Conservation (phyloP, 2,888 invertebrate genomes). For the Neocrepidodera transversa region DNA sequence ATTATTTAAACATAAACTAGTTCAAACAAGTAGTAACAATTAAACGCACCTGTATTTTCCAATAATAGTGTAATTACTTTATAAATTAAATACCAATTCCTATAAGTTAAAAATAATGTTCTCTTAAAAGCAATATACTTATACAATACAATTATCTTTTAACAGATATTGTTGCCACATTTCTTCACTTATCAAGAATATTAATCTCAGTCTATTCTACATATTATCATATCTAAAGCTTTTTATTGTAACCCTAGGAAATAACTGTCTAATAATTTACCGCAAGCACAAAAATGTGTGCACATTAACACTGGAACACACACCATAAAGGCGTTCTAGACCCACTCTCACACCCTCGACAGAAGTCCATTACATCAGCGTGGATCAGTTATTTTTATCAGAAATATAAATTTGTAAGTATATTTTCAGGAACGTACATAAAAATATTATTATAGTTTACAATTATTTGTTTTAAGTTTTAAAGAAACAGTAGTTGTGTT, state of each 20-base stretch:
- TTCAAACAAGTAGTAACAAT: too few relatives aligned
- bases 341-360: constrained; percentile 33
- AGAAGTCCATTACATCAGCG: constrained; percentile 11
- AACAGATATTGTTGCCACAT: background rate
- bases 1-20: too few relatives aligned
- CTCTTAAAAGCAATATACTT: background rate
- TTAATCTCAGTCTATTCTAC: constrained; percentile 28
- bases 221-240: constrained; percentile 31
- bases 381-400: background rate
- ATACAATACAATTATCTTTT: background rate
- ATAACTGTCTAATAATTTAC: constrained; percentile 39
- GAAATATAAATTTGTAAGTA: too few relatives aligned
- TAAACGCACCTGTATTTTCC: too few relatives aligned
- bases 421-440: too few relatives aligned
- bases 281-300: constrained; percentile 32
- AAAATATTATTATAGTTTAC: too few relatives aligned
- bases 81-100: too few relatives aligned
- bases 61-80: too few relatives aligned
- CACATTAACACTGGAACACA: constrained; percentile 31
- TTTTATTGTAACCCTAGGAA: constrained; percentile 33
- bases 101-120: background rate
- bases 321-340: constrained; percentile 25
- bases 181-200: constrained; percentile 5
- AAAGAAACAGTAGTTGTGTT: too few relatives aligned
- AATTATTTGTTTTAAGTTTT: too few relatives aligned